Percentiles rank a stretch among this genome's conserved stretches.
These are phyloP conservation scores for Ranitomeya variabilis DNA, from an alignment of 2,113 vertebrate genomes.

Conservation along the genomic window DNA sequence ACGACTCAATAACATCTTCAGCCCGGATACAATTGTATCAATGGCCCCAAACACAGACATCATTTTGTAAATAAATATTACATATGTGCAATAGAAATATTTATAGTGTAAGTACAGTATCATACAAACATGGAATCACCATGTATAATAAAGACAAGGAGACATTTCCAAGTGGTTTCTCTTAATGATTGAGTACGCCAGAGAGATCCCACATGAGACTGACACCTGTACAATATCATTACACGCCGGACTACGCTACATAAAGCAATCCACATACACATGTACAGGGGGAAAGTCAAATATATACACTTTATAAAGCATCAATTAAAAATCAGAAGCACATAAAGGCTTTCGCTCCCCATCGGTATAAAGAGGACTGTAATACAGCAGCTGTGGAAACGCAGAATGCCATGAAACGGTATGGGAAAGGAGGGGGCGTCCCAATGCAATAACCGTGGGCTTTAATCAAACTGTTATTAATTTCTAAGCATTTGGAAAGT, in stretches of 20 bases:
- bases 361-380: slow-evolving; percentile 2
- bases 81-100: too few species aligned
- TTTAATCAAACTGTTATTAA: slow-evolving; percentile 55
- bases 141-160: background rate
- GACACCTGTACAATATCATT: background rate
- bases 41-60: too few species aligned
- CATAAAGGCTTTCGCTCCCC: background rate
- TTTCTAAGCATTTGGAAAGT: slow-evolving; percentile 34
- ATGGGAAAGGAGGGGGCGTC: background rate
- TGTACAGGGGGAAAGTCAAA: background rate
- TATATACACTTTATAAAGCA: slow-evolving; percentile 7
- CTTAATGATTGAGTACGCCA: too few species aligned
- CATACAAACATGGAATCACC: background rate
- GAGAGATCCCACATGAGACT: too few species aligned
- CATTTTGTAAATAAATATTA: too few species aligned
- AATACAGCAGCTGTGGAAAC: background rate
- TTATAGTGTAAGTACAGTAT: too few species aligned
- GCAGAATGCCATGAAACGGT: background rate
- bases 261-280: background rate
- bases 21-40: too few species aligned
- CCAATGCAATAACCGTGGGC: slow-evolving; percentile 16
- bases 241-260: background rate
- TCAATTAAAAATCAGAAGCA: background rate
- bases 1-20: too few species aligned
- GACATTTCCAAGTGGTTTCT: background rate